These are phyloP conservation scores for Trissoscelio sp. DNA, from an alignment of 2,888 invertebrate genomes.

Conservation along the genomic window DNA sequence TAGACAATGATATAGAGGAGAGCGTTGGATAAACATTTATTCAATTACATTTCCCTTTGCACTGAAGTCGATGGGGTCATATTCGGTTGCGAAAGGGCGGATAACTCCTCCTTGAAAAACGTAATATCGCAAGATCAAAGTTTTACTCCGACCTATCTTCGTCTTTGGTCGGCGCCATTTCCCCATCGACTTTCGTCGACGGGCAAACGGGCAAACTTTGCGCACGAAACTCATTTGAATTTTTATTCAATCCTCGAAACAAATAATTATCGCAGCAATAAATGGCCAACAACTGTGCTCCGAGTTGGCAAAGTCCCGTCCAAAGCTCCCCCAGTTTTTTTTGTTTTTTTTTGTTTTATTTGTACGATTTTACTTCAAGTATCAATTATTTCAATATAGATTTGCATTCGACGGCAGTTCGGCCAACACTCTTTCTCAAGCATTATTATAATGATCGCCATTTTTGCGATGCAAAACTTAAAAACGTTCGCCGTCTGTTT, in stretches of 20 bases:
- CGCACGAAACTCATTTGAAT: slow-evolving; percentile 79
- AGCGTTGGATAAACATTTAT: slow-evolving; percentile 63
- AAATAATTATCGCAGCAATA: slow-evolving; percentile 81
- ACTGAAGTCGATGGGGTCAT: slow-evolving; percentile 68
- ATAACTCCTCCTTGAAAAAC: slow-evolving; percentile 74
- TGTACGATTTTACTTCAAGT: slow-evolving; percentile 61
- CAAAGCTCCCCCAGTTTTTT: slow-evolving; percentile 15
- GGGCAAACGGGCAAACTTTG: slow-evolving; percentile 75
- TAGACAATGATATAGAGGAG: slow-evolving; percentile 51
- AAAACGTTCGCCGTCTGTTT: slow-evolving; percentile 24
- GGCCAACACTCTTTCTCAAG: slow-evolving; percentile 38
- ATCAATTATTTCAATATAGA: slow-evolving; percentile 66
- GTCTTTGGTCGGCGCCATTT: slow-evolving; percentile 60
- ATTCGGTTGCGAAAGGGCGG: slow-evolving; percentile 75
- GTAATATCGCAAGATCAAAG: slow-evolving; percentile 82
- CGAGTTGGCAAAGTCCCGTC: slow-evolving; percentile 62
- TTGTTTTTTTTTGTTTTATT: too few species aligned
- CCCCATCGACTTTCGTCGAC: slow-evolving; percentile 67
- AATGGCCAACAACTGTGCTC: slow-evolving; percentile 67
- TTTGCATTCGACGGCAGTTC: slow-evolving; percentile 52
- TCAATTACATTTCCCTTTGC: slow-evolving; percentile 69
- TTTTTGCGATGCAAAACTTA: slow-evolving; percentile 51
- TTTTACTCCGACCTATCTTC: slow-evolving; percentile 72
- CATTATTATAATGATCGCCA: slow-evolving; percentile 60
- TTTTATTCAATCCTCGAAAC: slow-evolving; percentile 80